Evolutionary conservation across 2,888 invertebrate genomes (phyloP), one percentile per base, ranked within the genome.

Genomic region (Lysandra coridon): DNA sequence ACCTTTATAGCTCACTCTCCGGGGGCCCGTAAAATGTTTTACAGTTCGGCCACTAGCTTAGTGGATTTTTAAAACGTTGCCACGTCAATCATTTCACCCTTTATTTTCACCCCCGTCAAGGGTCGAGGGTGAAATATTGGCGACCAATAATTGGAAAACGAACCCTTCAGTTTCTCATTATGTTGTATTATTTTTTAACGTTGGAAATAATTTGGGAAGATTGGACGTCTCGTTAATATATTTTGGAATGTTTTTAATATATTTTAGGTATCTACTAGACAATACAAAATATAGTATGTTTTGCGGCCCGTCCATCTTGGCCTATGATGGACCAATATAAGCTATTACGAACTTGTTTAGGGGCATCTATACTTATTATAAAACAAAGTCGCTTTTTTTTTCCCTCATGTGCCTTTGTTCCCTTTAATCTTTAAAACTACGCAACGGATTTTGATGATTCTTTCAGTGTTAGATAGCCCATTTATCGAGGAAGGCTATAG

Each of bases 1-100:
- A 33, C 69, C 33, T 69, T 69, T 33, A 69, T 2, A 17, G 17
- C 14, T 69, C 5, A 73, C 49, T 76, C 77, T 64, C 73, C 60
- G 78, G 69, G 77, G 77, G 76, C 78, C 73, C 79, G 78, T 83
- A 83, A 83, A 83, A 83, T 86, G 85, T 87, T 84, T 80, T 79
- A 78, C 80, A 80, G 80, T 79, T 74, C 78, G 57, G 78, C 40
- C 53, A 80, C 69, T 53, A 33, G 37, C 75, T 53, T 75, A 49
- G n/a, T 75, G 49, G 23, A 75, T 75, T 75, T 75, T 23, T 23
- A 75, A 69, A 69, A 69, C 30, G 30, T 69, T 69, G 33, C 69
- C 69, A 69, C 69, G 69, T 69, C 69, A 33, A 69, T 69, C 69
- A 69, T 69, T 69, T 37, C 69, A 33, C 69, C 69, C 69, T 37